These are phyloP conservation scores for Caenorhabditis briggsae DNA, from an alignment of 1,140 invertebrate genomes.

Conservation along the genomic window DNA sequence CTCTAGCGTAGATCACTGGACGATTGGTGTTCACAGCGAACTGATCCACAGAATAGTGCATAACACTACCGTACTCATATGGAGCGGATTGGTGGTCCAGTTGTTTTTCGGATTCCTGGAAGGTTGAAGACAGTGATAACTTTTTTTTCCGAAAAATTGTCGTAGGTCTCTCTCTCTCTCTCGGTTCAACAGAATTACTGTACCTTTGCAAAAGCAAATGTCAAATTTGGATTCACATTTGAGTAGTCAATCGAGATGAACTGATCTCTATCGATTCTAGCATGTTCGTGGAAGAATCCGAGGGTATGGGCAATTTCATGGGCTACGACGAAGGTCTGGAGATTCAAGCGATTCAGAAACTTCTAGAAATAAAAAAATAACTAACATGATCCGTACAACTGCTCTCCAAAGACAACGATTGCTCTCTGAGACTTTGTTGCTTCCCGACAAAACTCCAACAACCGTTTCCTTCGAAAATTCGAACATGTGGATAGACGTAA, in stretches of 20 bases:
- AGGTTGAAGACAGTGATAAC: too few relatives aligned
- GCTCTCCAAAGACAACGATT: slow-evolving; percentile 12
- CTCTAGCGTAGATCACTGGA: slow-evolving; percentile 17
- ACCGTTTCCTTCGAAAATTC: slow-evolving; percentile 32
- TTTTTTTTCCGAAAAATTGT: too few relatives aligned
- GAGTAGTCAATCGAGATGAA: slow-evolving; percentile 33
- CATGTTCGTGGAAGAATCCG: slow-evolving; percentile 39
- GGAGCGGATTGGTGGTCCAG: not conserved
- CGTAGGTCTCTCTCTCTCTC: too few relatives aligned
- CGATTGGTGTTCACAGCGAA: slow-evolving; percentile 39
- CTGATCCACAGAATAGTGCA: slow-evolving; percentile 32
- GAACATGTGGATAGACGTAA: slow-evolving; percentile 25
- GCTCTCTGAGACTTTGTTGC: slow-evolving; percentile 4
- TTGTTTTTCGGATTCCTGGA: slow-evolving; percentile 50
- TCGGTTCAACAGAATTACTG: too few relatives aligned
- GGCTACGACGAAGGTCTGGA: slow-evolving; percentile 23
- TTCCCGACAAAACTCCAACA: slow-evolving; percentile 52
- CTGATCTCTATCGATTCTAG: slow-evolving; percentile 3
- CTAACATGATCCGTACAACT: slow-evolving; percentile 41
- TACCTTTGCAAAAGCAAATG: slow-evolving; percentile 35
- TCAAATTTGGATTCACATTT: slow-evolving; percentile 35
- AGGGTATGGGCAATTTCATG: slow-evolving; percentile 22
- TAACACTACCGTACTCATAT: slow-evolving; percentile 44
- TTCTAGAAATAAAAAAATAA: not conserved
- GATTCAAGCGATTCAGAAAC: not conserved